A percentile compares a stretch with the other conserved stretches of the same genome.
phyloP scores from a whole-genome alignment of 2,888 invertebrate genomes.

The Callosobruchus maculatus region DNA sequence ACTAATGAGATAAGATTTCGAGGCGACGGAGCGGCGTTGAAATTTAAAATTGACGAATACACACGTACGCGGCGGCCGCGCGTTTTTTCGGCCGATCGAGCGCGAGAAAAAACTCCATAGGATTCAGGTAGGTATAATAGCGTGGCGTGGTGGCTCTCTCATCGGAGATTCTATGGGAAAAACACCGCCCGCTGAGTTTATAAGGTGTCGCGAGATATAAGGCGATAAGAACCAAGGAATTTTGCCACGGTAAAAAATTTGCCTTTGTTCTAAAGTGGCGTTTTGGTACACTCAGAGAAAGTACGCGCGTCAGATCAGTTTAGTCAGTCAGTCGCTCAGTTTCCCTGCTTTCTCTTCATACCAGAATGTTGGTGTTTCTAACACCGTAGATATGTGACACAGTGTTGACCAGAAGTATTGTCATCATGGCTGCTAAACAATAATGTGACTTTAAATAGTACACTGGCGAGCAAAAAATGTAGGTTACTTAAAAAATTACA shows the following conservation, averaged over 20 bases:
- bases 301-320: not conserved
- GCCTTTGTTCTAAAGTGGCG: not conserved
- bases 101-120: not conserved
- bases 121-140: not conserved
- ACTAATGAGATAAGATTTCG: conserved; percentile 33
- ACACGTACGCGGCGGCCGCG: not conserved
- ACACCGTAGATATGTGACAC: no score
- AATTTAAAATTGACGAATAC: conserved; percentile 19
- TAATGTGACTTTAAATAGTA: no score
- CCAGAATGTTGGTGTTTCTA: not conserved
- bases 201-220: not conserved
- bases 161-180: not conserved
- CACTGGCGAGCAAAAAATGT: no score
- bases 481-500: no score
- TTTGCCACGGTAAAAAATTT: not conserved
- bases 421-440: no score
- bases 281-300: not conserved
- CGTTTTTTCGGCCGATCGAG: not conserved
- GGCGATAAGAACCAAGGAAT: not conserved
- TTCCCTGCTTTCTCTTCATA: not conserved
- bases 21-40: conserved; percentile 18
- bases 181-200: not conserved
- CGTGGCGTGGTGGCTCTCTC: not conserved
- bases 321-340: not conserved
- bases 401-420: no score